Conservation (phyloP, 35 echinoderm and acorn worm genomes). For the Hemicentrotus pulcherrimus region DNA sequence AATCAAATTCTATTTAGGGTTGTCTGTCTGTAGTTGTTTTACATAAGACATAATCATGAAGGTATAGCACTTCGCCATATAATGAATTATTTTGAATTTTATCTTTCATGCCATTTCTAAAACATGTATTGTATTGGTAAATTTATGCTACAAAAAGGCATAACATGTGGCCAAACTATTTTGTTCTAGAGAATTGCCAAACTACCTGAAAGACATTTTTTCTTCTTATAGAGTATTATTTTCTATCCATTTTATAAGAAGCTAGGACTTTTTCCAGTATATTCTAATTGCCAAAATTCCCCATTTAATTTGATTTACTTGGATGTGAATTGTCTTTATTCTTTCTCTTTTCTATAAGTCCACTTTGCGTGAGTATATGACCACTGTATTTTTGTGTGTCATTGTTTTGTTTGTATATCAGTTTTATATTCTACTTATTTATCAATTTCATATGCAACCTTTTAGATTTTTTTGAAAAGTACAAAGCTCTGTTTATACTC, state of each 20-base stretch:
- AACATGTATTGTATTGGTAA: background rate
- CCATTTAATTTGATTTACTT: background rate
- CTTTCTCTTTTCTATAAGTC: background rate
- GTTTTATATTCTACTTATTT: constrained; percentile 41
- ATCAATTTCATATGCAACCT: constrained; percentile 8
- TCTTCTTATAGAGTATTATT: background rate
- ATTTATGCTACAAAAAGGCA: background rate
- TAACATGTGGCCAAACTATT: background rate
- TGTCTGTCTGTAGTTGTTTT: background rate
- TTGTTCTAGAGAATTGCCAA: background rate
- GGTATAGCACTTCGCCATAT: background rate
- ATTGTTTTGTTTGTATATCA: constrained; percentile 43
- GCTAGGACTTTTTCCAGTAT: background rate
- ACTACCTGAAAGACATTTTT: background rate
- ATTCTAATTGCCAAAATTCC: constrained; percentile 29
- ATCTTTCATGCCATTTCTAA: no score
- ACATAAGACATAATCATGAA: no score
- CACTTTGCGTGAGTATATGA: background rate
- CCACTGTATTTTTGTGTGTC: background rate
- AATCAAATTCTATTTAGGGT: background rate
- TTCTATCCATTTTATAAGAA: background rate
- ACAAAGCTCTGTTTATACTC: constrained; percentile 7
- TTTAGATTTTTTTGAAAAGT: background rate
- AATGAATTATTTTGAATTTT: no score
- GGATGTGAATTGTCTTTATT: background rate